These are phyloP conservation scores for Onychomys arenicola DNA, from an alignment of 2,797 vertebrate species.

Conservation along the genomic window DNA sequence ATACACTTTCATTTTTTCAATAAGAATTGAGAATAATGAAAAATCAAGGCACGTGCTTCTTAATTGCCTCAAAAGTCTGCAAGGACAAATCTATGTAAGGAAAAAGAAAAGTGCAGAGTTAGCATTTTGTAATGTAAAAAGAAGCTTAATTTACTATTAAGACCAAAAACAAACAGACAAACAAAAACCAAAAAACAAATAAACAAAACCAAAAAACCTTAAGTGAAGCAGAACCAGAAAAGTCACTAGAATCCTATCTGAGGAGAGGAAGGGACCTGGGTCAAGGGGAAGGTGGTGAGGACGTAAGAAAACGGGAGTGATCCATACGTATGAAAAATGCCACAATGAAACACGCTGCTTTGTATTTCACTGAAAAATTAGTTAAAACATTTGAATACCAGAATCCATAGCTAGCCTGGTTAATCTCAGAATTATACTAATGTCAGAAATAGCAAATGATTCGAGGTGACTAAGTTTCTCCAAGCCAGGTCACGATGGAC, in stretches of 20 bases:
- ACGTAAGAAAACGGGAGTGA: neutral
- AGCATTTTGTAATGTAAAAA: slow-evolving; percentile 26
- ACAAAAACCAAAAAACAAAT: neutral
- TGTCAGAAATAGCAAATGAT: slow-evolving; percentile 2
- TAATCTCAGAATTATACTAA: slow-evolving; percentile 4
- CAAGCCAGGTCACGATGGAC: neutral
- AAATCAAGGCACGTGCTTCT: slow-evolving; percentile 62
- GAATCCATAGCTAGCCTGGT: neutral
- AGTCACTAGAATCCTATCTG: neutral
- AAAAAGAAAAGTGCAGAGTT: slow-evolving; percentile 56
- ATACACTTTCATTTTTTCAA: slow-evolving; percentile 51
- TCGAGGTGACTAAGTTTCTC: neutral
- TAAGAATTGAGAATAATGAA: slow-evolving; percentile 37
- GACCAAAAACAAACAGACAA: neutral
- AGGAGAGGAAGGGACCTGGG: neutral
- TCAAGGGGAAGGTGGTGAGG: neutral
- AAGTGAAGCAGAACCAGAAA: slow-evolving; percentile 40
- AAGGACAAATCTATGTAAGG: neutral
- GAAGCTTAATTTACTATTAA: slow-evolving; percentile 42
- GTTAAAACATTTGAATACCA: neutral
- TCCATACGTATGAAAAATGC: neutral
- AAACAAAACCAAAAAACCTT: neutral
- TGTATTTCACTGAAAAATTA: neutral
- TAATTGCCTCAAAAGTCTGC: slow-evolving; percentile 50
- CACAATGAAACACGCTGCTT: no score